A percentile compares a stretch with the other conserved stretches of the same genome.
Evolutionary conservation across 2,113 vertebrate species (phyloP).

Genomic region (Neolamprologus fasciatus): DNA sequence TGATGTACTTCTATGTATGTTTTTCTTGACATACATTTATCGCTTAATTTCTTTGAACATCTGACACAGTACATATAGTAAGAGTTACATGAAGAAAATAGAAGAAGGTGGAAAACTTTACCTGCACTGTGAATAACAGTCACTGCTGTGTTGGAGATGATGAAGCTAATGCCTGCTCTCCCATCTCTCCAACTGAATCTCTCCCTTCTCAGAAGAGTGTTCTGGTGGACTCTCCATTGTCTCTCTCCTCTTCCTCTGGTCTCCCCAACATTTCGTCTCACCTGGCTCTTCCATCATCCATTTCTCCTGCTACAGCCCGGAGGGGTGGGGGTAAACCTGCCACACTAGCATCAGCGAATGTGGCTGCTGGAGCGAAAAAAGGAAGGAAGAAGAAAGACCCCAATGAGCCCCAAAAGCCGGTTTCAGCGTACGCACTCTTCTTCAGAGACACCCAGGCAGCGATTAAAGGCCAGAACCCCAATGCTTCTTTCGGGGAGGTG

Average conservation of each 20-base stretch:
- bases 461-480: constrained; percentile 91
- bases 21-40: not conserved
- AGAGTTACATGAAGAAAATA: not conserved
- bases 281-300: not conserved
- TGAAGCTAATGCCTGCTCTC: not conserved
- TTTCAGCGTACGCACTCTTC: constrained; percentile 88
- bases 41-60: not conserved
- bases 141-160: not conserved
- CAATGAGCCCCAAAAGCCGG: constrained; percentile 87
- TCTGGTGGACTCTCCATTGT: constrained; percentile 66
- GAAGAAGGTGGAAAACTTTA: not conserved
- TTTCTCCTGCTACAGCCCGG: constrained; percentile 51
- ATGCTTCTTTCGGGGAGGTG: constrained; percentile 88
- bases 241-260: constrained; percentile 55
- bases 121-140: not conserved
- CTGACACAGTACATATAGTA: not conserved
- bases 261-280: constrained; percentile 51
- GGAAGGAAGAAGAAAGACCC: constrained; percentile 86
- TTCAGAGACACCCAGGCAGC: constrained; percentile 90
- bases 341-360: not conserved
- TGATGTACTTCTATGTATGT: not conserved
- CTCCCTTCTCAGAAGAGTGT: constrained; percentile 56
- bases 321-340: constrained; percentile 58
- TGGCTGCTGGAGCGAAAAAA: constrained; percentile 53
- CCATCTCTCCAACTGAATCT: not conserved